A percentile compares a stretch with the other conserved stretches of the same genome.
Conservation (phyloP, 2,888 invertebrate genomes). For the Parelbella ahira region DNA sequence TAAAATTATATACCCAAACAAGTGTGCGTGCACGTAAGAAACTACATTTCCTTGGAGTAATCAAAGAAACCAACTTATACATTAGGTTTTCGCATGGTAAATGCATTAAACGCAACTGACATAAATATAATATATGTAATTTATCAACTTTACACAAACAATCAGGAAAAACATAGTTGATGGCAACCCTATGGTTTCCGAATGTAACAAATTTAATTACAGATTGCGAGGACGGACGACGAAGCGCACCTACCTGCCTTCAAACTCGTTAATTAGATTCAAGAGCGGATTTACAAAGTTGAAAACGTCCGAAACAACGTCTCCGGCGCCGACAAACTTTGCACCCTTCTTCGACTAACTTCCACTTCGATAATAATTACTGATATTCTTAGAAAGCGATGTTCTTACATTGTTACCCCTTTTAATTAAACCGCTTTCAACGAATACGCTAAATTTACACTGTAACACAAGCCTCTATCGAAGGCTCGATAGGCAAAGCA, state of each 20-base stretch:
- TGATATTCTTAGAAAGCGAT: constrained; percentile 2
- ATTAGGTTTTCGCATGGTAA: too few relatives aligned
- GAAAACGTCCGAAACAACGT: constrained; percentile 34
- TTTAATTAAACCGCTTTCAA: constrained; percentile 3
- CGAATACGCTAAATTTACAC: constrained; percentile 1
- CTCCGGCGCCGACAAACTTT: constrained; percentile 25
- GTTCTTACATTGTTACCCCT: constrained; percentile 6
- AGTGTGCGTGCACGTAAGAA: too few relatives aligned
- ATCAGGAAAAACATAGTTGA: too few relatives aligned
- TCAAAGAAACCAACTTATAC: too few relatives aligned
- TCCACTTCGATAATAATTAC: constrained; percentile 2
- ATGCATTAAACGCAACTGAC: too few relatives aligned
- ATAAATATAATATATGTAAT: too few relatives aligned
- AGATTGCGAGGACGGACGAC: constrained; percentile 30
- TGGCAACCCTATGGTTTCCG: too few relatives aligned
- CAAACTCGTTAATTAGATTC: constrained; percentile 35
- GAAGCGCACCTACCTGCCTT: constrained; percentile 29
- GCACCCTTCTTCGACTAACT: constrained; percentile 14
- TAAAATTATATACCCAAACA: too few relatives aligned
- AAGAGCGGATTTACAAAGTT: constrained; percentile 34
- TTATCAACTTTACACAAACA: too few relatives aligned
- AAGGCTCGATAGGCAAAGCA: too few relatives aligned
- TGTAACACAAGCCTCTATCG: too few relatives aligned
- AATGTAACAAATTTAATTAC: constrained; percentile 38
- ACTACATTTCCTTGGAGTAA: too few relatives aligned